These are phyloP conservation scores for Drosophila acutilabella DNA, from an alignment of 2,888 invertebrate genomes.

Conservation along the genomic window DNA sequence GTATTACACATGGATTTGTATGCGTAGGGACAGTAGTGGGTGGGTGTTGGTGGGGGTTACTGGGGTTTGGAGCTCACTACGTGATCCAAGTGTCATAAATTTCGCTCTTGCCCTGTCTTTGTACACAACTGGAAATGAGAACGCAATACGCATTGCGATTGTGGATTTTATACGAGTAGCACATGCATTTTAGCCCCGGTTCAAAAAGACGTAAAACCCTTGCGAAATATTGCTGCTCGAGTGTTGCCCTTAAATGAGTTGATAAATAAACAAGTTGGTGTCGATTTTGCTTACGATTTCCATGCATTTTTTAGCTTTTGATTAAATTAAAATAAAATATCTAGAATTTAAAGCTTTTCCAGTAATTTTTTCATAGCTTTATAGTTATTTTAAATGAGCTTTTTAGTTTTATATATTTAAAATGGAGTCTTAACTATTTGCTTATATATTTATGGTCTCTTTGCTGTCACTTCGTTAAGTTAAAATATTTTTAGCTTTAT, in stretches of 20 bases:
- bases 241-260: conserved; percentile 6
- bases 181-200: conserved; percentile 5
- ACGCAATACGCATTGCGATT: conserved; percentile 35
- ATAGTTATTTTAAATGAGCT: too few species aligned
- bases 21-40: conserved; percentile 2
- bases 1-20: conserved; percentile 39
- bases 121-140: conserved; percentile 13
- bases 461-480: too few species aligned
- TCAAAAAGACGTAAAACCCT: not conserved
- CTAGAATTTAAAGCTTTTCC: too few species aligned
- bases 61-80: conserved; percentile 19
- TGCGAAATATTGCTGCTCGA: conserved; percentile 1
- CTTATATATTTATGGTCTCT: too few species aligned
- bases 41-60: not conserved
- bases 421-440: too few species aligned
- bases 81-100: conserved; percentile 65
- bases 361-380: too few species aligned
- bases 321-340: not conserved
- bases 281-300: too few species aligned
- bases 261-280: conserved; percentile 19
- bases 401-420: too few species aligned
- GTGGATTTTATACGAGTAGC: conserved; percentile 18
- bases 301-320: not conserved
- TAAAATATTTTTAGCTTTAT: too few species aligned
- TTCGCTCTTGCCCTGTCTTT: conserved; percentile 14